Percentiles rank a stretch among this genome's conserved stretches.
Evolutionary conservation across 2,113 vertebrate genomes (phyloP).

Genomic region (Anguilla rostrata): DNA sequence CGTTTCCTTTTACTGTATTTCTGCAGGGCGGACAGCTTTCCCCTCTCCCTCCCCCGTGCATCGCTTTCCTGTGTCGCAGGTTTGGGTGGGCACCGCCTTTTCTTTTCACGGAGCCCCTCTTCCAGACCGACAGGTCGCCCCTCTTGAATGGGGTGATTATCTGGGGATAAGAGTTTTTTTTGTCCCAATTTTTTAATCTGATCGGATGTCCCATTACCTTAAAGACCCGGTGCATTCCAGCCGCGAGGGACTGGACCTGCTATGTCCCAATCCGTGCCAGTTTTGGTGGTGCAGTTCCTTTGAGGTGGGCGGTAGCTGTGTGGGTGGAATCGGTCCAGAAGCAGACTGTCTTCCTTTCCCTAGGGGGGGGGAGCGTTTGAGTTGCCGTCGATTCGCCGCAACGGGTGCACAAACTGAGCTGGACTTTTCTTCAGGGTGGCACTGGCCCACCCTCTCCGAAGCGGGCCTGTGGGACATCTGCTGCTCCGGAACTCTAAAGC

Average conservation of each 20-base stretch:
- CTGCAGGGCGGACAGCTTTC: not conserved
- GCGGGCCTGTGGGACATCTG: slow-evolving; percentile 47
- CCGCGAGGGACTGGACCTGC: not conserved
- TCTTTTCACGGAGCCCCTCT: not conserved
- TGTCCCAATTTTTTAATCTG: not conserved
- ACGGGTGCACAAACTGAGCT: not conserved
- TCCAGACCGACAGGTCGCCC: not conserved
- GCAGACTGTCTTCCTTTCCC: not conserved
- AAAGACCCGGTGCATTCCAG: not conserved
- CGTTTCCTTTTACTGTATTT: not conserved
- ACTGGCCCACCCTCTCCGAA: slow-evolving; percentile 21
- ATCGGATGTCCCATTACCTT: not conserved
- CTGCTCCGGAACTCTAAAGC: slow-evolving; percentile 37
- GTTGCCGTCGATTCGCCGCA: not conserved
- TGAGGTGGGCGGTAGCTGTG: not conserved
- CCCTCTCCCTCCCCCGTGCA: not conserved
- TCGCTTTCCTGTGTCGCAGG: not conserved
- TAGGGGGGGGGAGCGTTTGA: not conserved
- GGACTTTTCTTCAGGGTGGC: slow-evolving; percentile 9
- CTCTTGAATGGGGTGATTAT: not conserved
- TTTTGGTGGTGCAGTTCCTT: not conserved
- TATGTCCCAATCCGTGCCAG: not conserved
- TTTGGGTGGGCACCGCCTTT: not conserved
- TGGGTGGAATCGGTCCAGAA: not conserved
- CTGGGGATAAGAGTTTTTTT: not conserved